Evolutionary conservation across 2,888 invertebrate species (phyloP), one percentile per base, ranked within the genome.

Genomic region (Odontothrips loti): DNA sequence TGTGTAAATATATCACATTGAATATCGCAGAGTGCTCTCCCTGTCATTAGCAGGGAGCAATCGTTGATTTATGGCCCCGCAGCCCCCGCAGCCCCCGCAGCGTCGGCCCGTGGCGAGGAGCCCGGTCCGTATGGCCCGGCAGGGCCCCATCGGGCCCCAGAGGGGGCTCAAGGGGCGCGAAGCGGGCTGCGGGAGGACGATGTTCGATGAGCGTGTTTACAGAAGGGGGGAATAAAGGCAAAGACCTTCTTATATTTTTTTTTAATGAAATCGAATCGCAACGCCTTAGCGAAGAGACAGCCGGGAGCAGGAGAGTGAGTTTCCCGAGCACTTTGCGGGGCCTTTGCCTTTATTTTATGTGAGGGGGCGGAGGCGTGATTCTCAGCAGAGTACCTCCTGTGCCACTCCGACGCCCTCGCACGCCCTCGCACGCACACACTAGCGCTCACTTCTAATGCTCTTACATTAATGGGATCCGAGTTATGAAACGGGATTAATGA

Each of bases 1-100:
- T 75, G 68, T 75, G 68, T 75, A 75, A 75, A 75, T 75, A 75
- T 75, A 75, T 75, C 68, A 68, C 68, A 75, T 75, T 27, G 68
- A 75, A 75, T 75, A 75, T 75, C 68, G 68, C 68, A 8, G 68
- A 75, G 68, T 27, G 68, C 68, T 43, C 58, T 4, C 58, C 15
- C 58, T 75, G 68, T 75, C 68, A 75, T 75, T 75, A 75, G 68
- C 68, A 75, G 68, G 4, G 68, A 27, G 68, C 58, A 58, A 58
- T 58, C 20, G 20, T n/a, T 27, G 68, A 75, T 75, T 75, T 75
- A 75, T 58, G 58, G 58, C 58, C 51, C 51, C 51, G 9, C 51
- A 1, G 1, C 51, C 58, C 58, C 58, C 17, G 20, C 58, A 58
- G n/a, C 34, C 34, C 34, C 34, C 34, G 34, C 34, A 6, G 34